Evolutionary conservation across 2,797 vertebrate genomes (phyloP).

Genomic region (Crax fasciolata): DNA sequence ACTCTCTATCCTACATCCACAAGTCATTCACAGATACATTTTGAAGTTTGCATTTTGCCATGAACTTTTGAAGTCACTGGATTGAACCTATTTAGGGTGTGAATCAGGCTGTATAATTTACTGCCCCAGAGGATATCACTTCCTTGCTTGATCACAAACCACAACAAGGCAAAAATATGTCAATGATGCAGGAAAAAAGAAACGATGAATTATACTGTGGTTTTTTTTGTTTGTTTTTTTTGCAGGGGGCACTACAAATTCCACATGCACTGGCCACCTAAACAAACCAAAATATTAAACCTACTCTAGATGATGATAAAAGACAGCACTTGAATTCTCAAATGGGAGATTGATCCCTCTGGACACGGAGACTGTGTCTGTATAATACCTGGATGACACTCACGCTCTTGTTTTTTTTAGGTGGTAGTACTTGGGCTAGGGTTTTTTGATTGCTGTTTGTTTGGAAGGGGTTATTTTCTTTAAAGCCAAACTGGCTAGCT

Average conservation of each 20-base stretch:
- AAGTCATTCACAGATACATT: background rate
- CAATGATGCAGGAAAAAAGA: background rate
- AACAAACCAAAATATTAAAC: background rate
- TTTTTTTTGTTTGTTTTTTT: background rate
- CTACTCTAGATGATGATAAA: background rate
- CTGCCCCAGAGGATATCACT: background rate
- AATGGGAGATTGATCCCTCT: background rate
- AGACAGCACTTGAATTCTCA: background rate
- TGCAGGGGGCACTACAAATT: background rate
- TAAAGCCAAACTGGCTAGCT: background rate
- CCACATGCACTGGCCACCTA: background rate
- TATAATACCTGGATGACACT: background rate
- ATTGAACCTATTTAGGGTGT: background rate
- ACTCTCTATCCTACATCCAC: background rate
- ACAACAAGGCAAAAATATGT: background rate
- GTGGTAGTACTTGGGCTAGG: background rate
- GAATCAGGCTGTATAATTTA: background rate
- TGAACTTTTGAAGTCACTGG: background rate
- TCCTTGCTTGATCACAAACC: background rate
- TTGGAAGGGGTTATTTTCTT: accelerated
- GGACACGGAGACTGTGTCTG: background rate
- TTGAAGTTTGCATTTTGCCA: background rate
- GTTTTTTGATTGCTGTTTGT: background rate
- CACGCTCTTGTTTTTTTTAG: background rate
- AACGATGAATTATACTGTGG: background rate